Evolutionary conservation across 1,140 invertebrate species (phyloP).

Genomic region (Panagrolaimus sp.): DNA sequence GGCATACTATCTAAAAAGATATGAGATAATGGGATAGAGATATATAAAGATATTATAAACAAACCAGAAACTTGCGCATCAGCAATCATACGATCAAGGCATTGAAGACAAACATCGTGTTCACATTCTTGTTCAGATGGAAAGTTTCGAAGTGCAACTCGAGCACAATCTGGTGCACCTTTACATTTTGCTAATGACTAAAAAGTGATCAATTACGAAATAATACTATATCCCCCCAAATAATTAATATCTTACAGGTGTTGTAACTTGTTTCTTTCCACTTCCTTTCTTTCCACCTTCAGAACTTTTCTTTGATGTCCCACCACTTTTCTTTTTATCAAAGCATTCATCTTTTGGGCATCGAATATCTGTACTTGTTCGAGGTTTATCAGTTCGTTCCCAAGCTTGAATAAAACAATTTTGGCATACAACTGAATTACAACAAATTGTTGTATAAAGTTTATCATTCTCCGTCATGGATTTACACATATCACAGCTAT

Average conservation of each 20-base stretch:
- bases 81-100: conserved; percentile 38
- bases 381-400: conserved; percentile 1
- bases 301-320: conserved; percentile 26
- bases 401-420: conserved; percentile 13
- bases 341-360: conserved; percentile 18
- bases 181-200: conserved; percentile 33
- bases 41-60: conserved; percentile 9
- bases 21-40: not conserved
- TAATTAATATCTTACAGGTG: conserved; percentile 19
- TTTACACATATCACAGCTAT: conserved; percentile 36
- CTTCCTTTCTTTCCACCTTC: conserved; percentile 19
- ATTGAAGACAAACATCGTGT: conserved; percentile 46
- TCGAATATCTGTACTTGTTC: conserved; percentile 20
- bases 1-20: conserved; percentile 32
- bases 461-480: conserved; percentile 23
- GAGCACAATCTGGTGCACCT: conserved; percentile 31
- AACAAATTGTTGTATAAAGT: conserved; percentile 27
- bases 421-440: conserved; percentile 21
- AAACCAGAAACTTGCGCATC: conserved; percentile 35
- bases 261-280: conserved; percentile 17
- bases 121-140: conserved; percentile 48
- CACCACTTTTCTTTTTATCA: conserved; percentile 22
- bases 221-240: not conserved
- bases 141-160: conserved; percentile 46
- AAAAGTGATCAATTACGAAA: not conserved